These are phyloP conservation scores for Cheilosia pagana DNA, from an alignment of 2,888 invertebrate genomes.

Conservation along the genomic window DNA sequence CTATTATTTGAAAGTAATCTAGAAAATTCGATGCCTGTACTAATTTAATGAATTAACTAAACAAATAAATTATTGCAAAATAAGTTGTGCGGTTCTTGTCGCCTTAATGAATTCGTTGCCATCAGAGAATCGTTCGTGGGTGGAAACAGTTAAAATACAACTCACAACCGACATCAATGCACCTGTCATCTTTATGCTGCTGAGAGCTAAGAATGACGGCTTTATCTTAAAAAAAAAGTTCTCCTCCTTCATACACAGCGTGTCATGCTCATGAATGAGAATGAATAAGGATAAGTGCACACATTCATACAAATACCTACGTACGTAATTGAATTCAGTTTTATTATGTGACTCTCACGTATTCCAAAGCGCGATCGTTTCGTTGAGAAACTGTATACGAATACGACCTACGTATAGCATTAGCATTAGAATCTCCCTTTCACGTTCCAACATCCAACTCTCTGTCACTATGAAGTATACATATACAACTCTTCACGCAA, in stretches of 20 bases:
- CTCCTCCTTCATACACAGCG: background rate
- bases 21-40: too few relatives aligned
- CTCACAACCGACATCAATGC: conserved; percentile 66
- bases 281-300: too few relatives aligned
- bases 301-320: too few relatives aligned
- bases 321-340: conserved; percentile 48
- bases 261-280: background rate
- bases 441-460: background rate
- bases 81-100: conserved; percentile 1
- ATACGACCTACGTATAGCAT: too few relatives aligned
- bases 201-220: conserved; percentile 54
- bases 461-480: conserved; percentile 9
- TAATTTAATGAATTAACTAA: too few relatives aligned
- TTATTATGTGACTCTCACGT: conserved; percentile 61
- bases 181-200: conserved; percentile 72
- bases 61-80: too few relatives aligned
- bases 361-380: conserved; percentile 29
- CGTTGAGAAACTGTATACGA: too few relatives aligned
- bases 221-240: background rate
- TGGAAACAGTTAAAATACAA: conserved; percentile 70
- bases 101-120: background rate
- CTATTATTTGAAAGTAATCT: too few relatives aligned
- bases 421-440: background rate
- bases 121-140: conserved; percentile 60
- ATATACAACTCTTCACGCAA: background rate